Conservation (phyloP, 2,113 vertebrate species). For the Hystrix cristata region DNA sequence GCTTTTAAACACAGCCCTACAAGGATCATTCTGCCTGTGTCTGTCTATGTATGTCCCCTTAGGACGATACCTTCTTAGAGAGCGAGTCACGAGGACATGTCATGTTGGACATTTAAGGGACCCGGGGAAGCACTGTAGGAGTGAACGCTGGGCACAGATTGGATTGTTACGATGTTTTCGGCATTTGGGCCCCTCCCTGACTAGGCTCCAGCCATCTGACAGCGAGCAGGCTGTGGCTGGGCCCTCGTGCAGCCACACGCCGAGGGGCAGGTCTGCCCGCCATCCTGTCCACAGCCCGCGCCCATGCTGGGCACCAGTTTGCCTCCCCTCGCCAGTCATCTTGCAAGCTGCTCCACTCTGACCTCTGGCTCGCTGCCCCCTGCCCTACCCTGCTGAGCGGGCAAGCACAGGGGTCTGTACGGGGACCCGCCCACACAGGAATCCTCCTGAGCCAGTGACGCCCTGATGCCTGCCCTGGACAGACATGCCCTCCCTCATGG, state of each 20-base stretch:
- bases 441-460: neutral
- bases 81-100: neutral
- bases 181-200: neutral
- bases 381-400: neutral
- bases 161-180: neutral
- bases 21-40: no score
- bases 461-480: neutral
- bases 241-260: fast-evolving
- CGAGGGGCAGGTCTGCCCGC: neutral
- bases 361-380: neutral
- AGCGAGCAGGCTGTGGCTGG: neutral
- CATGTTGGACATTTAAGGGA: neutral
- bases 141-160: neutral
- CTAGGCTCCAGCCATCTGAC: neutral
- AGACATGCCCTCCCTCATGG: neutral
- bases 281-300: fast-evolving
- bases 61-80: neutral
- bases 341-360: neutral
- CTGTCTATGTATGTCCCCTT: neutral
- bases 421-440: neutral
- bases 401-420: neutral
- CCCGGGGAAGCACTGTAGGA: neutral
- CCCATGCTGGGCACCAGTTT: no score
- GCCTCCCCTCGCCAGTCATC: neutral
- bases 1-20: neutral